Evolutionary conservation across 2,797 vertebrate species (phyloP), one percentile per base, ranked within the genome.

Genomic region (Rhinatrema bivittatum): DNA sequence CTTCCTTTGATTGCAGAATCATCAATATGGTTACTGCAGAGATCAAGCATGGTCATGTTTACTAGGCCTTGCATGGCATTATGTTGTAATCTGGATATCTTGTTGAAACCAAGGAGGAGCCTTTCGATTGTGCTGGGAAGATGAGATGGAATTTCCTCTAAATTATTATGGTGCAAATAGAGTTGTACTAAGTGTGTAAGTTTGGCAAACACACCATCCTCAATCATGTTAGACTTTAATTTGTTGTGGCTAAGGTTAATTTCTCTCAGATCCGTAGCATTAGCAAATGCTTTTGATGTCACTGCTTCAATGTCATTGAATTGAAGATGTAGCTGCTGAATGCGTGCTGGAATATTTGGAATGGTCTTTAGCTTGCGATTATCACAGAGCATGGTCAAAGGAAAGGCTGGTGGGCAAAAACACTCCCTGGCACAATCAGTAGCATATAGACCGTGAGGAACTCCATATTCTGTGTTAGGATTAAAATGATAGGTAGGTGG

Each of bases 211-310:
- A 75, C 66, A 7, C 74, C 74, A 0, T 46, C 45, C 18, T 84
- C 81, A 37, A 86, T 81, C 42, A 61, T 64, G 18, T 69, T 68
- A 42, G 60, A 85, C 46, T 78, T 79, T 16, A 88, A 79, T 39
- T 74, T 86, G 56, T 90, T 90, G 56, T 86, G 61, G 27, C 75
- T 84, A 15, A 87, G 70, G 29, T 88, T 81, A 40, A 88, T 84
- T 71, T 88, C 83, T 52, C 60, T 76, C 40, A 90, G 22, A 9
- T 76, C 53, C 29, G 79, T 84, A 19, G 63, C 79, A 1, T 87
- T 88, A 14, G 56, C 53, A 42, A 88, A 85, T 4, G 84, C 56
- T 25, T 60, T 65, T 33, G 53, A 34, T 24, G 56, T 66, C 28
- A 88, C 73, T 16, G 64, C 68, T 46, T 88, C 79, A 5, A 87